Evolutionary conservation across 2,888 invertebrate species (phyloP).

Genomic region (Lasius fuliginosus): DNA sequence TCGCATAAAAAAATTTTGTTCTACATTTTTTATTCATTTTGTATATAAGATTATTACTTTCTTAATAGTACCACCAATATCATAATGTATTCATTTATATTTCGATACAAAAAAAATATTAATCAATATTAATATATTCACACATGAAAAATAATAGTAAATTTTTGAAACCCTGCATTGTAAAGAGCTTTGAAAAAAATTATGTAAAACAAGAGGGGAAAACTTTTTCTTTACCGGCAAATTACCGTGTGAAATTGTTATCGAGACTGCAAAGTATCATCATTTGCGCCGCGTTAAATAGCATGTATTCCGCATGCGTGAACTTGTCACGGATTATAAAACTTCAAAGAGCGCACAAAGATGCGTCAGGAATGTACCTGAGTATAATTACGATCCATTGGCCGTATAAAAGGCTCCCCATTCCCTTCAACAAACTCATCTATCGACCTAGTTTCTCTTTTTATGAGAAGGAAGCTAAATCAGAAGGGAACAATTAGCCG

Average conservation of each 20-base stretch:
- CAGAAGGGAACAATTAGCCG: neutral
- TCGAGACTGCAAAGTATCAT: constrained; percentile 23
- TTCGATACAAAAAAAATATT: neutral
- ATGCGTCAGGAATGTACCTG: constrained; percentile 5
- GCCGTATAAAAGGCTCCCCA: constrained; percentile 4
- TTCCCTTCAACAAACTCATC: constrained; percentile 12
- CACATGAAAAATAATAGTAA: neutral
- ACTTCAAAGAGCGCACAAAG: constrained; percentile 32
- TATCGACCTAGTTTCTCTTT: neutral
- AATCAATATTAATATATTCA: neutral
- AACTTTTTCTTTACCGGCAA: constrained; percentile 32
- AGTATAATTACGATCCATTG: constrained; percentile 16
- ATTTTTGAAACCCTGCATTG: neutral
- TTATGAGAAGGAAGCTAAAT: constrained; percentile 7
- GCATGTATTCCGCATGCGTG: constrained; percentile 7
- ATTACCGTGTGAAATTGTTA: constrained; percentile 35
- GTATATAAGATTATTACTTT: too few species aligned
- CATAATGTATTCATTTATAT: neutral
- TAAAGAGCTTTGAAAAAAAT: neutral
- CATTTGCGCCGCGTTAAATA: constrained; percentile 1
- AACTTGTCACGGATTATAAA: constrained; percentile 35
- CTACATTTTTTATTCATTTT: neutral
- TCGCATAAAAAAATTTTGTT: neutral
- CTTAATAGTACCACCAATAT: neutral
- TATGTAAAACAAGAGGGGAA: constrained; percentile 12